Conservation (phyloP, 2,888 invertebrate genomes). For the Cactoblastis cactorum region DNA sequence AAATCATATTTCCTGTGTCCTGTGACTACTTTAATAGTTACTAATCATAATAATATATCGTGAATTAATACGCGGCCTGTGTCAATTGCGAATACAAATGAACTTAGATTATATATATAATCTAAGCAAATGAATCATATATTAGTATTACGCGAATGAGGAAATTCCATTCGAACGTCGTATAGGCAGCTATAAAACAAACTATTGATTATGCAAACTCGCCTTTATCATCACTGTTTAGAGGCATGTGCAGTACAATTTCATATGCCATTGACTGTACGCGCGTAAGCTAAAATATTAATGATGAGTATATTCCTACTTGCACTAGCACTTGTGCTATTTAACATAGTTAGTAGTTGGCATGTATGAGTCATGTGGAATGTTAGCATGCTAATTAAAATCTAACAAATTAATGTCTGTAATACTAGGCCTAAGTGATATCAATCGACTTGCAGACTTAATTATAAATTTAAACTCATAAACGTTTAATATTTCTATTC, state of each 20-base stretch:
- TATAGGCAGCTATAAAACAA: too few species aligned
- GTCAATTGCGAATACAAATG: conserved; percentile 60
- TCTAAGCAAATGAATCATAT: conserved; percentile 73
- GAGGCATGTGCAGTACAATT: too few species aligned
- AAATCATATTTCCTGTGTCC: conserved; percentile 20
- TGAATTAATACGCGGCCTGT: conserved; percentile 22
- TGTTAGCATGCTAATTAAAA: conserved; percentile 20
- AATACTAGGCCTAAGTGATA: conserved; percentile 4
- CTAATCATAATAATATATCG: conserved; percentile 1
- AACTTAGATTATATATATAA: too few species aligned
- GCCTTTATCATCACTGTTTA: too few species aligned
- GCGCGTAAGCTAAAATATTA: conserved; percentile 28
- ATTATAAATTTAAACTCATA: neutral
- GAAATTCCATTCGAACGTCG: conserved; percentile 60
- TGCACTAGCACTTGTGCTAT: conserved; percentile 21
- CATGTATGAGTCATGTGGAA: conserved; percentile 21
- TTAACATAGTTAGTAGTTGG: conserved; percentile 17
- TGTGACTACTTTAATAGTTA: conserved; percentile 1
- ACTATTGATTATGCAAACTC: too few species aligned
- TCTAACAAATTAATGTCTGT: conserved; percentile 15
- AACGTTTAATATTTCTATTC: neutral
- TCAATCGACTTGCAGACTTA: neutral
- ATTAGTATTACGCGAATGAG: conserved; percentile 63
- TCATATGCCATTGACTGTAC: too few species aligned
- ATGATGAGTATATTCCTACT: conserved; percentile 27